Conservation (phyloP, 1,140 invertebrate species). For the Spodoptera litura region DNA sequence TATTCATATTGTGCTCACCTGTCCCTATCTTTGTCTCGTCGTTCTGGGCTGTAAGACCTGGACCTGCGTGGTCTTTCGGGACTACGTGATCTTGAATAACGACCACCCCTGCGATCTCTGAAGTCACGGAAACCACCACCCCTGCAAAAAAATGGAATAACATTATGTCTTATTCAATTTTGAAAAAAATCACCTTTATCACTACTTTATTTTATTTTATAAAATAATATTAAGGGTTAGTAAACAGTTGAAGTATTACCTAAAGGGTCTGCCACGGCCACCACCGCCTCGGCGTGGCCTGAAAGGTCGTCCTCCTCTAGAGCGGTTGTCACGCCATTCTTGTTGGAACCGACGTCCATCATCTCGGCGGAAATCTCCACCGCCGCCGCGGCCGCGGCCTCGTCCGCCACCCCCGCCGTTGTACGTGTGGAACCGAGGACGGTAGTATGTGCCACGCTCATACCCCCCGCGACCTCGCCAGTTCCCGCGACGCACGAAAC, state of each 20-base stretch:
- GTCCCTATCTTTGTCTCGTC: constrained; percentile 82
- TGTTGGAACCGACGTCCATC: constrained; percentile 81
- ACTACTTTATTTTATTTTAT: no score
- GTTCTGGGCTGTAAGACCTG: constrained; percentile 87
- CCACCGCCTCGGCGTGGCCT: constrained; percentile 75
- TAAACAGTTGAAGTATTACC: constrained; percentile 58
- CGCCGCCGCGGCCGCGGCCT: constrained; percentile 83
- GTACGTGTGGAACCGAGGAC: constrained; percentile 89
- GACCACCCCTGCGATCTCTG: constrained; percentile 87
- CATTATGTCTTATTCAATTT: neutral
- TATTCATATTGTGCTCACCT: constrained; percentile 64
- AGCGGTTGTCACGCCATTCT: constrained; percentile 82
- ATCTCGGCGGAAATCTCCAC: constrained; percentile 86
- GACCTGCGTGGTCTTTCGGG: constrained; percentile 84
- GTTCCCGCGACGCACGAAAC: constrained; percentile 81
- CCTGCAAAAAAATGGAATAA: constrained; percentile 33
- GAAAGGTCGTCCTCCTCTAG: constrained; percentile 76
- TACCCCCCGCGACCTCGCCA: constrained; percentile 87
- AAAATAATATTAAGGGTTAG: no score
- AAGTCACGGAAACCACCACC: constrained; percentile 89
- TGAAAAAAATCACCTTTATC: neutral
- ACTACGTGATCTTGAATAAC: constrained; percentile 82
- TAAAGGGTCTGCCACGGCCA: constrained; percentile 81
- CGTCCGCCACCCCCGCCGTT: constrained; percentile 81
- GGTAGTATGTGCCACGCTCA: constrained; percentile 91